Conservation (phyloP, 2,888 invertebrate genomes). For the Papilio demoleus region DNA sequence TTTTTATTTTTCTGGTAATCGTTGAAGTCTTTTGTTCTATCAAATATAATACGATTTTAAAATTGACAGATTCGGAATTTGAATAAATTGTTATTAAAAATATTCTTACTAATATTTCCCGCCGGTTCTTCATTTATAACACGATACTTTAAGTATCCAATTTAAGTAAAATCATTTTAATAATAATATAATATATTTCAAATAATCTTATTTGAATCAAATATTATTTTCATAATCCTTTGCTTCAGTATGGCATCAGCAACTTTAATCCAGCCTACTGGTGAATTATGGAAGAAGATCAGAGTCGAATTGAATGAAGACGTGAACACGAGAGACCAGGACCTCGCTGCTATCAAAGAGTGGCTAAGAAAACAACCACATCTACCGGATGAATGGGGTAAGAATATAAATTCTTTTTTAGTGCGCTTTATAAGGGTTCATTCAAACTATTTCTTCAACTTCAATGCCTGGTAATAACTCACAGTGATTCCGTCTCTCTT, state of each 20-base stretch:
- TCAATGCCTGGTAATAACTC: no score
- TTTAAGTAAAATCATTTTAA: no score
- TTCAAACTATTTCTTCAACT: no score
- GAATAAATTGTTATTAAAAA: no score
- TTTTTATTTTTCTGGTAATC: neutral
- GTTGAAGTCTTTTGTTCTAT: conserved; percentile 15
- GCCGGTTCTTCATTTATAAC: no score
- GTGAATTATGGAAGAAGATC: conserved; percentile 85
- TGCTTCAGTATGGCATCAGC: conserved; percentile 70
- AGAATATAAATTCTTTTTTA: conserved; percentile 17
- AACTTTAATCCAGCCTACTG: conserved; percentile 84
- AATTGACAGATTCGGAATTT: neutral
- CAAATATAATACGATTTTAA: neutral
- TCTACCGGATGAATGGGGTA: conserved; percentile 74
- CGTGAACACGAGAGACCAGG: conserved; percentile 75
- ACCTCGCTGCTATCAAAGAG: conserved; percentile 81
- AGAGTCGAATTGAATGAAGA: conserved; percentile 86
- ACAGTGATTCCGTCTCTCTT: no score
- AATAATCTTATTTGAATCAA: no score
- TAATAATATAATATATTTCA: no score
- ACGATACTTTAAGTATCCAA: no score
- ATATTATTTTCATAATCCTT: neutral
- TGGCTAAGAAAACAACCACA: conserved; percentile 84
- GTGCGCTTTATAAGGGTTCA: no score
- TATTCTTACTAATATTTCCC: no score